Evolutionary conservation across 2,888 invertebrate species (phyloP).

Genomic region (Nomada fabriciana): DNA sequence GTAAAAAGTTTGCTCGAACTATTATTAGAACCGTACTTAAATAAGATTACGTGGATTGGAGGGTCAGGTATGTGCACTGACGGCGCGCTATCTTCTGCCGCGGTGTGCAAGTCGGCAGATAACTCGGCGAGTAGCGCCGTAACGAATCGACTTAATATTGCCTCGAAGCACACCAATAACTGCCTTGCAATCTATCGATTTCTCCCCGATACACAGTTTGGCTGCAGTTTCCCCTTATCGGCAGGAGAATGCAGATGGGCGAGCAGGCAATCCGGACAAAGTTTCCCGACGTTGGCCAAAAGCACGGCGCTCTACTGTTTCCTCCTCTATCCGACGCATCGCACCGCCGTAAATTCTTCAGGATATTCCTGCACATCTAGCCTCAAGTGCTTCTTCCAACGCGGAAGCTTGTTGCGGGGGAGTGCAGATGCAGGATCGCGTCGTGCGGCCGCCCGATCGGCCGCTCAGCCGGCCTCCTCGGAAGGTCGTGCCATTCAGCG

Average conservation of each 20-base stretch:
- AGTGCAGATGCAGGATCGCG: constrained; percentile 65
- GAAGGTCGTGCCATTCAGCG: constrained; percentile 76
- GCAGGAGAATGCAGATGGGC: neutral
- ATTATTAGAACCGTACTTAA: constrained; percentile 66
- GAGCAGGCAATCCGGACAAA: neutral
- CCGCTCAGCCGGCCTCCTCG: constrained; percentile 65
- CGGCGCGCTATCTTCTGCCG: constrained; percentile 33
- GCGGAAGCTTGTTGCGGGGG: constrained; percentile 75
- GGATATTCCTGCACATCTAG: constrained; percentile 51
- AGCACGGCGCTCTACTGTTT: constrained; percentile 18
- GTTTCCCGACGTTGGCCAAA: constrained; percentile 20
- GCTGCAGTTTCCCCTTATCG: constrained; percentile 27
- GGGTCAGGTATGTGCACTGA: constrained; percentile 47
- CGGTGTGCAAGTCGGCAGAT: constrained; percentile 31
- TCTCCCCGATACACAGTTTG: constrained; percentile 9
- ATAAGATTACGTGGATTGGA: constrained; percentile 61
- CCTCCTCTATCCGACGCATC: constrained; percentile 31
- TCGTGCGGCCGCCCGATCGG: constrained; percentile 44
- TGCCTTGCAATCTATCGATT: constrained; percentile 42
- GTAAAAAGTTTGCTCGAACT: constrained; percentile 59
- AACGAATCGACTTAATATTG: constrained; percentile 58
- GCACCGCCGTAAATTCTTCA: constrained; percentile 47
- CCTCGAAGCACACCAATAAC: constrained; percentile 36
- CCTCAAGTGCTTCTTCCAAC: constrained; percentile 67
- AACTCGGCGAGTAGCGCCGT: constrained; percentile 43